Base-by-base conservation (phyloP, 2,888 invertebrate genomes). In the Pammene aurita region DNA sequence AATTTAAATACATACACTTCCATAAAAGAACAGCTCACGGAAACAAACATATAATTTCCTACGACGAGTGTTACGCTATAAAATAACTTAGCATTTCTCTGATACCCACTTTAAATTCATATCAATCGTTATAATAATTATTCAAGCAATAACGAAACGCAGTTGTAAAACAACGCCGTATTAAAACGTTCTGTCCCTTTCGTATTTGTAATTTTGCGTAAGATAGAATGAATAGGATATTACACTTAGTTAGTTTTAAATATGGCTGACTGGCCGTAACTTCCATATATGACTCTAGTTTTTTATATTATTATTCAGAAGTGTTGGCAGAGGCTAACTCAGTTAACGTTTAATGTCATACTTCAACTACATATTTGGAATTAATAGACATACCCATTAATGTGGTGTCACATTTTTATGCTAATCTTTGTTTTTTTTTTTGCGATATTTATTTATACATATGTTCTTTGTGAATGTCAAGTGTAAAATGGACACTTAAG, bases 321-420 rank as follows among this genome's bases (percentile, higher is more conserved):
- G 48, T 60, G 60, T 44, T 62, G 38, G 50, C 38, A 50, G 16
- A 18, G 50, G 61, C 50, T 26, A 50, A 62, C 50, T 62, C 14
- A 50, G 61, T 50, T 50, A 61, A 62, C 38, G 38, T 18, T 38
- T 41, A 16, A 16, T 11, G n/a, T 62, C 50, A 62, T 50, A 62
- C 61, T 50, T 50, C 38, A 62, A 38, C n/a, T 50, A 62, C 61
- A 62, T 62, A 50, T 62, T 62, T 62, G 61, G 61, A 50, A 41
- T n/a, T 50, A 62, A 62, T 62, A n/a, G n/a, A n/a, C n/a, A 13
- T 58, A 50, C 50, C 38, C 50, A 62, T 62, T 62, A 62, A 50
- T 48, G 35, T 50, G 6, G 48, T 35, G 50, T 41, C 50, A 62
- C 61, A 62, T 62, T 18, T n/a, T 62, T 62, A 50, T 62, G 61